Percentiles rank a stretch among this genome's conserved stretches.
Conservation (phyloP, 1,140 invertebrate genomes). For the Drosophila littoralis region DNA sequence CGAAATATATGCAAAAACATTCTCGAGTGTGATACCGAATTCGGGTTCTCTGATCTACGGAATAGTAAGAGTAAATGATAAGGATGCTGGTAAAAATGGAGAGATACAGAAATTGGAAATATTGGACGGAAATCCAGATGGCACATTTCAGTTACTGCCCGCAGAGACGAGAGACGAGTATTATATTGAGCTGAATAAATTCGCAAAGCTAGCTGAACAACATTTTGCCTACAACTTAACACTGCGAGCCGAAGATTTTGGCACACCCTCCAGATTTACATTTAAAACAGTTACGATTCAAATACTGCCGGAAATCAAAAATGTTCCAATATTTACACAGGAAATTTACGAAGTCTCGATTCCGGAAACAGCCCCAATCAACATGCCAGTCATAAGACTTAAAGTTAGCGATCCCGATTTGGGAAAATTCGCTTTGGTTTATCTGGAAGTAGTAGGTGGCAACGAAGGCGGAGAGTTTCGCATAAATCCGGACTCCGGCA, state of each 20-base stretch:
- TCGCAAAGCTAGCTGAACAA: slow-evolving; percentile 90
- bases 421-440: slow-evolving; percentile 92
- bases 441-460: slow-evolving; percentile 95
- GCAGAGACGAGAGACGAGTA: slow-evolving; percentile 88
- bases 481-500: slow-evolving; percentile 94
- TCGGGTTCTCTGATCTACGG: slow-evolving; percentile 95
- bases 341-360: slow-evolving; percentile 95
- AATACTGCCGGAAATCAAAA: slow-evolving; percentile 93
- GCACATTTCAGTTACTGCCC: slow-evolving; percentile 91
- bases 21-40: slow-evolving; percentile 93
- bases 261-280: slow-evolving; percentile 90
- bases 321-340: slow-evolving; percentile 94
- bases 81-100: slow-evolving; percentile 93
- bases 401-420: slow-evolving; percentile 94
- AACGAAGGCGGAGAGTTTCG: slow-evolving; percentile 95
- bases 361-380: slow-evolving; percentile 94
- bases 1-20: slow-evolving; percentile 91
- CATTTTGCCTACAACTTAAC: slow-evolving; percentile 93
- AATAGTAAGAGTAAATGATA: slow-evolving; percentile 93
- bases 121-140: slow-evolving; percentile 93
- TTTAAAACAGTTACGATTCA: slow-evolving; percentile 91
- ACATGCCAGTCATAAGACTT: slow-evolving; percentile 93
- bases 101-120: slow-evolving; percentile 93
- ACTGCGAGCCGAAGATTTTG: slow-evolving; percentile 92
- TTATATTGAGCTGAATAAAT: slow-evolving; percentile 90